Percentiles rank a stretch among this genome's conserved stretches.
Evolutionary conservation across 2,888 invertebrate genomes (phyloP).

Genomic region (Ophioninae sp.): DNA sequence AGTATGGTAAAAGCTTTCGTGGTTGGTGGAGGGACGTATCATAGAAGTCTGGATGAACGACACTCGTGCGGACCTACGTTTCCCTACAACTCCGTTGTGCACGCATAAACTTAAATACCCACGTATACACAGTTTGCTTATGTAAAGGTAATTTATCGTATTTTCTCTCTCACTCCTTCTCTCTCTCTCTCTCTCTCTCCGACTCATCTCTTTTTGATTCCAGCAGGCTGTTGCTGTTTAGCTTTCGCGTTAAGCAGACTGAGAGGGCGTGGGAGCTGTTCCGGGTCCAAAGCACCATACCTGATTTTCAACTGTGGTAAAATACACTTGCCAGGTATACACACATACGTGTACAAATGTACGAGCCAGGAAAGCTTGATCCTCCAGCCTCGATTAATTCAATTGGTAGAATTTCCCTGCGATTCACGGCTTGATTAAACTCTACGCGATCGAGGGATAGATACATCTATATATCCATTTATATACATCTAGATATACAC

Average conservation of each 20-base stretch:
- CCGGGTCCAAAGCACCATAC: conserved; percentile 34
- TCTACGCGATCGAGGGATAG: conserved; percentile 49
- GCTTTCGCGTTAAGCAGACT: conserved; percentile 12
- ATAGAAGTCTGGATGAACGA: conserved; percentile 18
- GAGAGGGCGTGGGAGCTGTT: conserved; percentile 6
- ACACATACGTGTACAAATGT: conserved; percentile 8
- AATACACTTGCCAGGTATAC: neutral
- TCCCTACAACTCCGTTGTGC: neutral
- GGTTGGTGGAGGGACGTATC: conserved; percentile 9
- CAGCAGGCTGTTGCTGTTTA: conserved; percentile 36
- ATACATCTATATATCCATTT: conserved; percentile 9
- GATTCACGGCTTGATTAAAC: conserved; percentile 63
- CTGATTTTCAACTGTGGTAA: conserved; percentile 29
- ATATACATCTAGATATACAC: neutral
- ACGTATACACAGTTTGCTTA: neutral
- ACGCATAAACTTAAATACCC: neutral
- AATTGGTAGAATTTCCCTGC: conserved; percentile 62
- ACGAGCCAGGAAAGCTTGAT: conserved; percentile 48
- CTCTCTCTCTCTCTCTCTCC: neutral
- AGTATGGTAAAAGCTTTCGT: conserved; percentile 57
- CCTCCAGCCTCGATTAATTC: conserved; percentile 57
- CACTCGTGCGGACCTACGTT: conserved; percentile 20
- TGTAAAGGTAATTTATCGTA: conserved; percentile 17
- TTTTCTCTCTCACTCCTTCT: neutral
- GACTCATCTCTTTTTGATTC: conserved; percentile 47